Evolutionary conservation across 2,888 invertebrate species (phyloP).

Genomic region (Eurytoma adleriae): DNA sequence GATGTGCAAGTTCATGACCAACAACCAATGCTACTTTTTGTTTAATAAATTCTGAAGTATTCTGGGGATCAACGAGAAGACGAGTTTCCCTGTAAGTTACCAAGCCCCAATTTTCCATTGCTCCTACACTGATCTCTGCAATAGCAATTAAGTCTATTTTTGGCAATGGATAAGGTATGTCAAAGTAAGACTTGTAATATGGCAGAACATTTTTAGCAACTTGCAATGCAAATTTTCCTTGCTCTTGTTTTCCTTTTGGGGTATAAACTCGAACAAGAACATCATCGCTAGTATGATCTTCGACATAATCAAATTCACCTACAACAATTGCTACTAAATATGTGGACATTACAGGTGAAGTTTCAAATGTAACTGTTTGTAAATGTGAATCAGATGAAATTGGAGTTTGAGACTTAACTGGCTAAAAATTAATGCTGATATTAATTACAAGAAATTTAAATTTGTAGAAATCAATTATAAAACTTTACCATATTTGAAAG

Average conservation of each 20-base stretch:
- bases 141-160: conserved; percentile 98
- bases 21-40: conserved; percentile 93
- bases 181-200: conserved; percentile 96
- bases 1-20: conserved; percentile 96
- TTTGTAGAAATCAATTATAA: background rate
- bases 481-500: conserved; percentile 92
- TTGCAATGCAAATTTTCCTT: conserved; percentile 93
- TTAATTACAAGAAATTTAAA: background rate
- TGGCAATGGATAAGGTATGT: conserved; percentile 95
- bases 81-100: conserved; percentile 87
- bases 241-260: conserved; percentile 93
- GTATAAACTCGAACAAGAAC: conserved; percentile 90
- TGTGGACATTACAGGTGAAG: conserved; percentile 95
- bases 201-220: conserved; percentile 94
- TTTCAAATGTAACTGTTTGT: conserved; percentile 73
- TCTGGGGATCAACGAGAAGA: conserved; percentile 91
- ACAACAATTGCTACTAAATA: conserved; percentile 96
- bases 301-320: conserved; percentile 96
- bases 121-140: conserved; percentile 95
- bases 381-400: conserved; percentile 56
- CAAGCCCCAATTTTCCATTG: conserved; percentile 99
- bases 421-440: conserved; percentile 66
- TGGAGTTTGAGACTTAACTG: conserved; percentile 67
- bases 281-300: conserved; percentile 89
- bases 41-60: conserved; percentile 89